phyloP scores from a whole-genome alignment of 2,888 invertebrate genomes.

The Congeria kusceri region DNA sequence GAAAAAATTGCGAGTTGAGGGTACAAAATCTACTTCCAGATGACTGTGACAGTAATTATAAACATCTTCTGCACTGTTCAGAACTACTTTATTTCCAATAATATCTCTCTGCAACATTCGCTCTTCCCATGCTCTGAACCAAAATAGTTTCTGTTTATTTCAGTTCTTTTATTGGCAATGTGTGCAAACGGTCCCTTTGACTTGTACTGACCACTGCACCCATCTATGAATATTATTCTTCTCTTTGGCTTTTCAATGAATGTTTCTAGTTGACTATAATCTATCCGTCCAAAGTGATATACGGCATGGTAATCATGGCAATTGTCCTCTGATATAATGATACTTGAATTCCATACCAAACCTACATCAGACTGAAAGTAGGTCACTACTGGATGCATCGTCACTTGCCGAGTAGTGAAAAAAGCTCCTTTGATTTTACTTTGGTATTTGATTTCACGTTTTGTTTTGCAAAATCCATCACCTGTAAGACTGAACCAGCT shows the following conservation, averaged over 20 bases:
- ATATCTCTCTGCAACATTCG: constrained; percentile 57
- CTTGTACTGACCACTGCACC: constrained; percentile 61
- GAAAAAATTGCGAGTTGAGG: constrained; percentile 43
- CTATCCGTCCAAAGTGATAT: constrained; percentile 34
- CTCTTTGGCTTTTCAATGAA: not conserved
- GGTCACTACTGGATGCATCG: constrained; percentile 61
- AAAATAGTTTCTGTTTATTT: constrained; percentile 45
- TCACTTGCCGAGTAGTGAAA: constrained; percentile 47
- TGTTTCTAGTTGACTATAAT: constrained; percentile 10
- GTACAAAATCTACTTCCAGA: constrained; percentile 28
- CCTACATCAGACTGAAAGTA: constrained; percentile 28
- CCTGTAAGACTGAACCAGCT: constrained; percentile 27
- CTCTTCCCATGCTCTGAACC: constrained; percentile 61
- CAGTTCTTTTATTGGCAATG: constrained; percentile 4
- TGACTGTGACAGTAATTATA: constrained; percentile 29
- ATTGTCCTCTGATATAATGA: constrained; percentile 58
- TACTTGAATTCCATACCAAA: constrained; percentile 30
- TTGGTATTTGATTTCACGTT: constrained; percentile 48
- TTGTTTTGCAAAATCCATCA: constrained; percentile 88
- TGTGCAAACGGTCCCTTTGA: constrained; percentile 57
- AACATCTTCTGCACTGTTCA: constrained; percentile 53
- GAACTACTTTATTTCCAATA: constrained; percentile 43
- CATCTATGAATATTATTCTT: constrained; percentile 50
- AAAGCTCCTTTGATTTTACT: constrained; percentile 50
- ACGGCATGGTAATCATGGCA: constrained; percentile 59